Base-by-base conservation (phyloP, 2,888 invertebrate genomes). In the Lepidochitona cinerea region DNA sequence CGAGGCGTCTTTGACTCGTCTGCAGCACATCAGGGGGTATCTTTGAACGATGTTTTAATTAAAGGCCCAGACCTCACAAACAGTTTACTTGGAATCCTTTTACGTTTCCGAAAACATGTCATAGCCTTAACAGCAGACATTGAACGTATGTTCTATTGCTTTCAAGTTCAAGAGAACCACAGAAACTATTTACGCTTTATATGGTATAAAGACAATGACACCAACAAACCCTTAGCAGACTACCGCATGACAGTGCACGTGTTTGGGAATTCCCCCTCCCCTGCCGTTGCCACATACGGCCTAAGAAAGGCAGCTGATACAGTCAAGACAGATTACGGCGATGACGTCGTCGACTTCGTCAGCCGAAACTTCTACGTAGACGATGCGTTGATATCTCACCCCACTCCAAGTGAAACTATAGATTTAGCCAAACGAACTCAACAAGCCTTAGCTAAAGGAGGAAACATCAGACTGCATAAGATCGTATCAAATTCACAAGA, bases 1-100 rank as follows among this genome's bases (percentile, higher is more conserved):
- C 41, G 79, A 36, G 78, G 36, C 1, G 82, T 81, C 23, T 80
- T 80, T 70, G 79, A 81, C 68, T 75, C 77, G 3, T 76, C 81
- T 6, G 75, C 76, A 0, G 68, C 71, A 35, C 78, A 52, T 66
- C 23, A 33, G 36, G n/a, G 41, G 23, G 33, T 23, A 59, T n/a
- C n/a, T n/a, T n/a, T n/a, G n/a, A n/a, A n/a, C n/a, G n/a, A n/a
- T n/a, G n/a, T n/a, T n/a, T n/a, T n/a, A n/a, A n/a, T n/a, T n/a
- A n/a, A n/a, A n/a, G n/a, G n/a, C n/a, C n/a, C n/a, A n/a, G n/a
- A n/a, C n/a, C n/a, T n/a, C n/a, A n/a, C n/a, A n/a, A n/a, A n/a
- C n/a, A n/a, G n/a, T n/a, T n/a, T n/a, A n/a, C n/a, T n/a, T n/a
- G n/a, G n/a, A n/a, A n/a, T n/a, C n/a, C n/a, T n/a, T n/a, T n/a